These are phyloP conservation scores for Podilymbus podiceps DNA, from an alignment of 2,113 vertebrate genomes.

Conservation along the genomic window DNA sequence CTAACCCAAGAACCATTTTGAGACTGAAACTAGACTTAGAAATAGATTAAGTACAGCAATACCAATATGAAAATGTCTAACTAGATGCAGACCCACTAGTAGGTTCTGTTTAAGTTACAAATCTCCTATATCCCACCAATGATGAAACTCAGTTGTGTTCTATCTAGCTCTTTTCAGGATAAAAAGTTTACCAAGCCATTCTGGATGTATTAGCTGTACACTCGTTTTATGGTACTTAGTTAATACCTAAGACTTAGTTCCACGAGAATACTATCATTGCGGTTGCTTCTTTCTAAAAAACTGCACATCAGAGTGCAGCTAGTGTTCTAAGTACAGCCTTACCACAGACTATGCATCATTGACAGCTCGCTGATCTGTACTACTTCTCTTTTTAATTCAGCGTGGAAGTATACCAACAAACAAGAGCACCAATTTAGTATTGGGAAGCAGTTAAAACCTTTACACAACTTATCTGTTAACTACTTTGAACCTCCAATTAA, in stretches of 20 bases:
- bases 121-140: not conserved
- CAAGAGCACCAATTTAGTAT: not conserved
- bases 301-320: rapidly evolving
- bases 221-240: not conserved
- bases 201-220: not conserved
- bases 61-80: not conserved
- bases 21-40: not conserved
- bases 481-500: not conserved
- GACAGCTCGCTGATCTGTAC: not conserved
- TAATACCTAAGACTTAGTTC: not conserved
- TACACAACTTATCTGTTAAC: not conserved
- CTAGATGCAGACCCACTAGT: not conserved
- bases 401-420: not conserved
- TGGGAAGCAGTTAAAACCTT: not conserved
- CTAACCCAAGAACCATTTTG: not conserved
- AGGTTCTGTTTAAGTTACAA: not conserved
- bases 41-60: not conserved
- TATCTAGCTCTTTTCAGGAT: not conserved
- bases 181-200: not conserved
- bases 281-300: not conserved
- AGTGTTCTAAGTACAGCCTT: not conserved
- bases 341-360: not conserved
- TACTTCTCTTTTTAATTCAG: not conserved
- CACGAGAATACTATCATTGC: not conserved
- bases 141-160: not conserved